Evolutionary conservation across 2,797 vertebrate species (phyloP).

Genomic region (Garrulus glandarius): DNA sequence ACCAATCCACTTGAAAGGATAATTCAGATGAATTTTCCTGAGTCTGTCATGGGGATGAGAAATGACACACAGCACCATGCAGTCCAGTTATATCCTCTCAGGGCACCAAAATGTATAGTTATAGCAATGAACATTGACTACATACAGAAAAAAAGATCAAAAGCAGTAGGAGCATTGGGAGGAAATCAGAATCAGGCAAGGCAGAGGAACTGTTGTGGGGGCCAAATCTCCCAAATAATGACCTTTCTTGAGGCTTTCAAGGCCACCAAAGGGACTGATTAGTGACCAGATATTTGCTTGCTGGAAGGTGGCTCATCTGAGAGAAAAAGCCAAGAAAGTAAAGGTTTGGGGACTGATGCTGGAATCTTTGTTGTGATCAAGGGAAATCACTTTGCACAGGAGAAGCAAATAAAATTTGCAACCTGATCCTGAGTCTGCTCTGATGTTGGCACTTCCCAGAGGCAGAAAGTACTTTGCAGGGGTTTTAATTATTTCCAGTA

Average conservation of each 20-base stretch:
- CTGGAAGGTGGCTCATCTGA: not conserved
- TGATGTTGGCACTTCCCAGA: fast-evolving
- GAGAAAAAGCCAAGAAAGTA: not conserved
- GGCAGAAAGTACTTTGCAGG: not conserved
- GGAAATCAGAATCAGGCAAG: not conserved
- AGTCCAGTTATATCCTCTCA: not conserved
- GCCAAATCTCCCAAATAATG: not conserved
- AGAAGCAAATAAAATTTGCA: not conserved
- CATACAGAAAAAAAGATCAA: not conserved
- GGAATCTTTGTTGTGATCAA: not conserved
- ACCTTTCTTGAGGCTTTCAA: not conserved
- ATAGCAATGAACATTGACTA: not conserved
- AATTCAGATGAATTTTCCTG: not conserved
- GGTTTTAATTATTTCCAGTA: not conserved
- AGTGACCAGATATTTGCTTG: not conserved
- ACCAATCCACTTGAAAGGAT: not conserved
- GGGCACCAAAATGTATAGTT: not conserved
- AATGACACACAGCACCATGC: fast-evolving
- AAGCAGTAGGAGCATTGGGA: not conserved
- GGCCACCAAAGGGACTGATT: not conserved
- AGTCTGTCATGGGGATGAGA: not conserved
- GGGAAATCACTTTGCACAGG: not conserved
- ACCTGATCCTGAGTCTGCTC: not conserved
- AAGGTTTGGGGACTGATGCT: not conserved
- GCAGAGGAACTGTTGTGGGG: not conserved